Evolutionary conservation across 2,888 invertebrate species (phyloP).

Genomic region (Trypoxylon attenuatum): DNA sequence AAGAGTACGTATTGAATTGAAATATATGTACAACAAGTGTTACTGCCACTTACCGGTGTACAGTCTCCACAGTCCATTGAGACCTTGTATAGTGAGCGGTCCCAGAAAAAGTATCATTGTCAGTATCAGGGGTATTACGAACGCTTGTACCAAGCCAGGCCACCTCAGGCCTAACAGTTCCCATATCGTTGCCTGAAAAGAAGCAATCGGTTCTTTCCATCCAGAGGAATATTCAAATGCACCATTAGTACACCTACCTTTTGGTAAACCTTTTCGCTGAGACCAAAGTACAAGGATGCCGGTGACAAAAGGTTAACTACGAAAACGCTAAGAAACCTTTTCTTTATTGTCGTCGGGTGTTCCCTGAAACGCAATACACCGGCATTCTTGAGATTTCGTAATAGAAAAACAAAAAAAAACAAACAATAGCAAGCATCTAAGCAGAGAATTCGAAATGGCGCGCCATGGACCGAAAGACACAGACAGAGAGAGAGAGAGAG

Average conservation of each 20-base stretch:
- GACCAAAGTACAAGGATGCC: constrained; percentile 84
- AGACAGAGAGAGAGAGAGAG: neutral
- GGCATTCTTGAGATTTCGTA: neutral
- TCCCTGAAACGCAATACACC: constrained; percentile 78
- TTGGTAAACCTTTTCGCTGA: constrained; percentile 79
- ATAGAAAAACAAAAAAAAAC: neutral
- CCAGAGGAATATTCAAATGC: too few species aligned
- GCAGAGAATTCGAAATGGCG: constrained; percentile 11
- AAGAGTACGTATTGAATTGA: neutral
- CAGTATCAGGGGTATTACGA: constrained; percentile 84
- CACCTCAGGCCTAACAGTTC: constrained; percentile 85
- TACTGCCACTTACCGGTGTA: constrained; percentile 79
- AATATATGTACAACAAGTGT: neutral
- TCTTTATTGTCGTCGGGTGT: constrained; percentile 91
- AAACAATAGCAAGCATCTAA: neutral
- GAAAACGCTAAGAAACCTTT: constrained; percentile 89
- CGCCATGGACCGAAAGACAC: constrained; percentile 10
- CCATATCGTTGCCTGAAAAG: constrained; percentile 78
- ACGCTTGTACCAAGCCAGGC: constrained; percentile 84
- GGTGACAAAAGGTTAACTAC: constrained; percentile 89
- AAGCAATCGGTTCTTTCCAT: too few species aligned
- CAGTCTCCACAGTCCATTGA: constrained; percentile 81
- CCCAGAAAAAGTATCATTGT: constrained; percentile 89
- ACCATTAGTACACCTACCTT: constrained; percentile 77
- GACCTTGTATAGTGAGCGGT: constrained; percentile 84